Percentiles rank a stretch among this genome's conserved stretches.
These are phyloP conservation scores for Astreopora myriophthalma DNA, from an alignment of 64 coral and sea anemone species.

Conservation along the genomic window DNA sequence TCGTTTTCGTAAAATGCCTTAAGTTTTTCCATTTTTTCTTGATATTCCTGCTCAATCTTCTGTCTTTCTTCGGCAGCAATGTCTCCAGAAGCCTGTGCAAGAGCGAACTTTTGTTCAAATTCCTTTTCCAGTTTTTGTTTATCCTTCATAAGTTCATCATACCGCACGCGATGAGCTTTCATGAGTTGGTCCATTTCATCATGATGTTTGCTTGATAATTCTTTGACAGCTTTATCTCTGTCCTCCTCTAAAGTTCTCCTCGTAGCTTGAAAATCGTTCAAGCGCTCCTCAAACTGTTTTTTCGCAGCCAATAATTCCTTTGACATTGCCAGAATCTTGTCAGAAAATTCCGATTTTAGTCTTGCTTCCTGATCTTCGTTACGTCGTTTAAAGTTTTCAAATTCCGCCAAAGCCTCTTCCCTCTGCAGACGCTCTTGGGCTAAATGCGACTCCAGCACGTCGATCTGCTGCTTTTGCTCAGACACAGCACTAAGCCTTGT, in stretches of 20 bases:
- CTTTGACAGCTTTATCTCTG: constrained; percentile 77
- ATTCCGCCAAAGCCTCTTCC: constrained; percentile 82
- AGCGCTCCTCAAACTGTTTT: constrained; percentile 90
- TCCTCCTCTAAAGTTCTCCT: constrained; percentile 83
- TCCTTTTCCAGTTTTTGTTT: constrained; percentile 93
- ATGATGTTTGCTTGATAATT: constrained; percentile 86
- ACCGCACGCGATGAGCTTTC: constrained; percentile 96
- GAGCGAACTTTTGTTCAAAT: constrained; percentile 71
- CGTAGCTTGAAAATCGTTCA: constrained; percentile 84
- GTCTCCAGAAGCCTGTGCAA: constrained; percentile 51
- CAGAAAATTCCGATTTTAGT: constrained; percentile 77
- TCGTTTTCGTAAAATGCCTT: constrained; percentile 95
- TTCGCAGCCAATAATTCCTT: constrained; percentile 86
- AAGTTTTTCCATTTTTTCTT: constrained; percentile 89
- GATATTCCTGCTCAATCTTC: constrained; percentile 82
- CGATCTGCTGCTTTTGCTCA: constrained; percentile 81
- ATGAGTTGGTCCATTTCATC: constrained; percentile 93
- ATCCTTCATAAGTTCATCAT: constrained; percentile 93
- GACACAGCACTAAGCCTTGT: constrained; percentile 70
- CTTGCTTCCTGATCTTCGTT: constrained; percentile 62
- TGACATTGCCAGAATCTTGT: constrained; percentile 85
- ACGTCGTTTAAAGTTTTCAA: constrained; percentile 76
- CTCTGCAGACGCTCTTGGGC: constrained; percentile 75
- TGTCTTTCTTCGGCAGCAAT: constrained; percentile 63
- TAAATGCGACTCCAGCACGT: constrained; percentile 75